A percentile compares a stretch with the other conserved stretches of the same genome.
Conservation (phyloP, 2,797 vertebrate species). For the Urocyon cinereoargenteus region DNA sequence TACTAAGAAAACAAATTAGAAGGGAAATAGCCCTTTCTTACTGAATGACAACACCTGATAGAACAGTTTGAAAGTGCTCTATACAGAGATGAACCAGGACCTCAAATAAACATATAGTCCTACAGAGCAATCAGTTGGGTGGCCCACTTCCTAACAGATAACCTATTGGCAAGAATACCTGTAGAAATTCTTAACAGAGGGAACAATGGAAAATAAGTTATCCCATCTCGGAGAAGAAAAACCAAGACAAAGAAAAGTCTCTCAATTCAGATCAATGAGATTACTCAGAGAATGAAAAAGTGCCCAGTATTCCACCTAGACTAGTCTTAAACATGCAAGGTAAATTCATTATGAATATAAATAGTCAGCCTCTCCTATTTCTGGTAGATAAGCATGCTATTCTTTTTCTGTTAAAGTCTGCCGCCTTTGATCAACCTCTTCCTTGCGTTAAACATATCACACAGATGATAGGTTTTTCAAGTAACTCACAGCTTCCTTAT, state of each 20-base stretch:
- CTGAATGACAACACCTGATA: not conserved
- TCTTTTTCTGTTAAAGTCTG: not conserved
- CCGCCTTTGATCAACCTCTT: not conserved
- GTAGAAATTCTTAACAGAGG: slow-evolving; percentile 6
- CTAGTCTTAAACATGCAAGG: not conserved
- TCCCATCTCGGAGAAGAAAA: not conserved
- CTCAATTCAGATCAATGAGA: not conserved
- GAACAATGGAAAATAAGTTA: not conserved
- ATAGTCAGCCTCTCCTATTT: not conserved
- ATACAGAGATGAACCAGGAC: not conserved
- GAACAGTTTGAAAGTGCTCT: not conserved
- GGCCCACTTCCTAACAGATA: not conserved
- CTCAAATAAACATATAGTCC: not conserved
- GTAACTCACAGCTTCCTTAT: not conserved
- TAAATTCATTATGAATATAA: not conserved
- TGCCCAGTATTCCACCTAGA: not conserved
- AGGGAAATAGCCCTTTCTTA: not conserved
- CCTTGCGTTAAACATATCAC: not conserved
- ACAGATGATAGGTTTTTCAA: not conserved
- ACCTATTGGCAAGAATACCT: not conserved
- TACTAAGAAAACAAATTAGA: slow-evolving; percentile 15
- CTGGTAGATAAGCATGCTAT: not conserved
- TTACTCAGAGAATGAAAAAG: not conserved
- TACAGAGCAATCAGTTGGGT: not conserved
- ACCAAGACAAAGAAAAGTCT: not conserved